Evolutionary conservation across 2,888 invertebrate genomes (phyloP), one percentile per base, ranked within the genome.

Genomic region (Heliothis peltigera): DNA sequence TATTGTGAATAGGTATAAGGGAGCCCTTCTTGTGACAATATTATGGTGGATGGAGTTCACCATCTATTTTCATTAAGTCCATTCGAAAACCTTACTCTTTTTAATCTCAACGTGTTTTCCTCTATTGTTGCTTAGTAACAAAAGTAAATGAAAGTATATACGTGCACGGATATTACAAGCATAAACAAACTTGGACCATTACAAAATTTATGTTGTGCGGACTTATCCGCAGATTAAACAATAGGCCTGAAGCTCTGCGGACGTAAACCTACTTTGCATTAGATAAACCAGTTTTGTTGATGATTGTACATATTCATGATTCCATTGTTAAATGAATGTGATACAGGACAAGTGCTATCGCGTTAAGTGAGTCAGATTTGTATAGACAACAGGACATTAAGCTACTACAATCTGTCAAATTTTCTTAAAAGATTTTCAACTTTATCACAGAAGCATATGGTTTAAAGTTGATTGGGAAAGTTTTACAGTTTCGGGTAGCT

Each of bases 241-340:
- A 60, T 47, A 47, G n/a, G 8, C 49, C 15, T 8, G 19, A 28
- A 51, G 32, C 57, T 55, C n/a, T 48, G 43, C 39, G 17, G 46
- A 44, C n/a, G n/a, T 57, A 64, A 70, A 64, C 53, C 44, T 42
- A 54, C 22, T 77, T 65, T 54, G 66, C 54, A 73, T 76, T 47
- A 47, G 21, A 58, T 56, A 28, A 66, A 57, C 57, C 48, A 47
- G 66, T 74, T 62, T 52, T 56, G 57, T 62, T 60, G 22, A 39
- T 61, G 53, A 55, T 42, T 65, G 58, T 70, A 32, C 54, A 57
- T 69, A 62, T 70, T 77, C 62, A 64, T 70, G 57, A 47, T 59
- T 43, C 54, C 44, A 58, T 64, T 64, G 54, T 60, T 58, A 19
- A 58, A 52, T 47, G 39, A 56, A 63, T 44, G 43, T 55, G 42